Percentiles rank a stretch among this genome's conserved stretches.
Evolutionary conservation across 2,888 invertebrate genomes (phyloP).

Genomic region (Steinernema hermaphroditum): DNA sequence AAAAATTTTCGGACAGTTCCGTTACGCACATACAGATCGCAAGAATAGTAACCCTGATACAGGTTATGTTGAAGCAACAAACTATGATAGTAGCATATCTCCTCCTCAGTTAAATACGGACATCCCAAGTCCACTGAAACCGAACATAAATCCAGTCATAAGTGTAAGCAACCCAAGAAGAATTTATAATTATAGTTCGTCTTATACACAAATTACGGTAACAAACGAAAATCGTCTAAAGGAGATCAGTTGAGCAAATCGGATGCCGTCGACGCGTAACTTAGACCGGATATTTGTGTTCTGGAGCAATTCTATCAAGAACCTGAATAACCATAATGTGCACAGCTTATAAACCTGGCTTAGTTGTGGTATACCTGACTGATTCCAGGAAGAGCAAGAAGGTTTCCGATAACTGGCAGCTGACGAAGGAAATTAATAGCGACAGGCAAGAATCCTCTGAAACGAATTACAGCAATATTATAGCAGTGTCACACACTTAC

Average conservation of each 20-base stretch:
- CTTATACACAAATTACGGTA: background rate
- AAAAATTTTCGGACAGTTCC: too few relatives aligned
- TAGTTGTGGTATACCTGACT: slow-evolving; percentile 73
- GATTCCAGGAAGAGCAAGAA: slow-evolving; percentile 86
- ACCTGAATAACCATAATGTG: slow-evolving; percentile 47
- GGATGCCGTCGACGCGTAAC: background rate
- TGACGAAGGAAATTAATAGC: slow-evolving; percentile 90
- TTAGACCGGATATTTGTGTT: slow-evolving; percentile 65
- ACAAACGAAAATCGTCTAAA: too few relatives aligned
- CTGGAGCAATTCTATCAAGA: slow-evolving; percentile 63
- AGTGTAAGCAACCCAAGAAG: too few relatives aligned
- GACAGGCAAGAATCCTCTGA: slow-evolving; percentile 93
- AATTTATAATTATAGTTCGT: too few relatives aligned
- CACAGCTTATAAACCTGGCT: background rate
- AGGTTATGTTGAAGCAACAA: background rate
- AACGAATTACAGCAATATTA: slow-evolving; percentile 62
- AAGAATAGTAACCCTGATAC: background rate
- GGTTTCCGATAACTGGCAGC: slow-evolving; percentile 84
- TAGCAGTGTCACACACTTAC: slow-evolving; percentile 65
- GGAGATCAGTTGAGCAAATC: slow-evolving; percentile 28
- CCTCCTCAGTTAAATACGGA: too few relatives aligned
- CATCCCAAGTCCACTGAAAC: too few relatives aligned
- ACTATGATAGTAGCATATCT: background rate
- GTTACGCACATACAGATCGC: too few relatives aligned
- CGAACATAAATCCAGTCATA: too few relatives aligned